A percentile compares a stretch with the other conserved stretches of the same genome.
These are phyloP conservation scores for Himalopsyche phryganea DNA, from an alignment of 1,140 invertebrate species.

Conservation along the genomic window DNA sequence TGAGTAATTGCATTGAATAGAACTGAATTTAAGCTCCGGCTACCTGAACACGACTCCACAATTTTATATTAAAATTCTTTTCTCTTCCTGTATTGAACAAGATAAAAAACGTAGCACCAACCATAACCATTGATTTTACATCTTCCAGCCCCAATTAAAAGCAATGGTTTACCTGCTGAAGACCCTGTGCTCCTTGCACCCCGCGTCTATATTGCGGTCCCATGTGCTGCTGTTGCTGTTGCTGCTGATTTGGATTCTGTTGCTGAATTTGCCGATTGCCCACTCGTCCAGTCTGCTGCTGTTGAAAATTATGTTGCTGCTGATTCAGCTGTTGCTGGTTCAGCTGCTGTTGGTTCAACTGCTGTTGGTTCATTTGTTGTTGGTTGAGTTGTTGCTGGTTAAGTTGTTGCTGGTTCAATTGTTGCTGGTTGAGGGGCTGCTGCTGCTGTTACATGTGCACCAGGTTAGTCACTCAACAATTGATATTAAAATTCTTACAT, in stretches of 20 bases:
- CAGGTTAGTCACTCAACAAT: background rate
- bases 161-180: no score
- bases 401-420: conserved; percentile 37
- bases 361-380: conserved; percentile 50
- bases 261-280: conserved; percentile 44
- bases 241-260: conserved; percentile 38
- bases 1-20: no score
- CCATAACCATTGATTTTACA: no score
- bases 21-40: no score
- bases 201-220: conserved; percentile 35
- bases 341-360: conserved; percentile 57
- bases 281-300: conserved; percentile 29
- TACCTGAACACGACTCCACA: no score
- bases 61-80: no score
- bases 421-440: background rate
- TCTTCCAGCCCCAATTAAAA: no score
- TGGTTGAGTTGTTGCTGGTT: conserved; percentile 43
- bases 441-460: conserved; percentile 9
- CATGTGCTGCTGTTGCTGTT: conserved; percentile 44
- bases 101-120: no score
- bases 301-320: conserved; percentile 5
- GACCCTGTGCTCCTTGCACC: background rate
- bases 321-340: conserved; percentile 37
- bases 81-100: no score
- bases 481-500: no score